Evolutionary conservation across 2,797 vertebrate species (phyloP).

Genomic region (Botia kubotai): DNA sequence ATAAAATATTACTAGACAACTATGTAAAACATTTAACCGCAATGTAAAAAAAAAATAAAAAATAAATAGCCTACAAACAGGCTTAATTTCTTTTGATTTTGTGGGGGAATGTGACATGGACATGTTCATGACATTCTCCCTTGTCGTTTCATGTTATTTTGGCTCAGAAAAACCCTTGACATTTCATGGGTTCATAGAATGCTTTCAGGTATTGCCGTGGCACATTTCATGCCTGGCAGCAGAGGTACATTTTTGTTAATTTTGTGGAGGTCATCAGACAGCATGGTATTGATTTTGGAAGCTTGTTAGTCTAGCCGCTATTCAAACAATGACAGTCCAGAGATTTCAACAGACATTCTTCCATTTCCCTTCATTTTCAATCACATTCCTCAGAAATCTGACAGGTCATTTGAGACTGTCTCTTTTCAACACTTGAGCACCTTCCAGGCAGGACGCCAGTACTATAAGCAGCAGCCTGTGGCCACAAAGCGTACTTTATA

Average conservation of each 20-base stretch:
- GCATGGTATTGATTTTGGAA: not conserved
- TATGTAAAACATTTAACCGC: not conserved
- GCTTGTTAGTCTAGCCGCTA: not conserved
- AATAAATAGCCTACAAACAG: not conserved
- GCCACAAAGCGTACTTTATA: not conserved
- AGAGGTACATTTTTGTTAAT: not conserved
- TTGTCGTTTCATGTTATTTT: no score
- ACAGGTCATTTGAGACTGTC: slow-evolving; percentile 24
- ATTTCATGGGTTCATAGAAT: no score
- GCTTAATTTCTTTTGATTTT: not conserved
- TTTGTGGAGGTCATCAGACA: not conserved
- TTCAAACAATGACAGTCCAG: not conserved
- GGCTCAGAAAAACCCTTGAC: no score
- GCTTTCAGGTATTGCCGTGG: not conserved
- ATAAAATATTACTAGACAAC: not conserved
- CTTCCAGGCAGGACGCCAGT: slow-evolving; percentile 11
- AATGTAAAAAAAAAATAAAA: not conserved
- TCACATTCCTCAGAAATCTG: slow-evolving; percentile 26
- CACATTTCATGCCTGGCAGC: no score
- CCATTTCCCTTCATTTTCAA: slow-evolving; percentile 16
- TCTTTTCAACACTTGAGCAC: slow-evolving; percentile 26
- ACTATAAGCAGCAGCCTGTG: slow-evolving; percentile 19
- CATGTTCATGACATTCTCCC: no score
- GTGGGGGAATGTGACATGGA: not conserved
- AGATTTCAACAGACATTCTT: not conserved